phyloP scores from a whole-genome alignment of 35 echinoderm and acorn worm genomes.

The Eucidaris tribuloides region DNA sequence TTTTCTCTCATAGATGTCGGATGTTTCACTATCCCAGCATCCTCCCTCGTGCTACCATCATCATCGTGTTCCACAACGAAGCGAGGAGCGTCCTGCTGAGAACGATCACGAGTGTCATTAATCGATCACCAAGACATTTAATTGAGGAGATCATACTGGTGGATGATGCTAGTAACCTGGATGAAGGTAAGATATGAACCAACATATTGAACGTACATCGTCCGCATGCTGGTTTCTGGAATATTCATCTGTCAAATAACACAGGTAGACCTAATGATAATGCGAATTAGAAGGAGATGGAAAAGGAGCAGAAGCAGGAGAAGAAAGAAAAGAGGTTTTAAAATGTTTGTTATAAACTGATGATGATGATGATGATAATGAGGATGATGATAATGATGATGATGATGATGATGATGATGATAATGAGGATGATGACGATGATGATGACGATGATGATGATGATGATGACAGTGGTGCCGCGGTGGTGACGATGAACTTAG shows the following conservation, averaged over 20 bases:
- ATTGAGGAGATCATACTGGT: conserved; percentile 57
- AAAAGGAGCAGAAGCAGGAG: neutral
- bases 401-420: too few species aligned
- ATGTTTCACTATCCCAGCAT: conserved; percentile 9
- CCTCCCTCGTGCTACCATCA: conserved; percentile 47
- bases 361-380: too few species aligned
- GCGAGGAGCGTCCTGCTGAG: conserved; percentile 46
- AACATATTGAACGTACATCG: too few species aligned
- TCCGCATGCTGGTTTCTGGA: too few species aligned
- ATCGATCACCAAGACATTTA: conserved; percentile 32
- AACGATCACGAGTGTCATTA: conserved; percentile 52
- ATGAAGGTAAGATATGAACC: neutral
- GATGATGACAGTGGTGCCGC: too few species aligned
- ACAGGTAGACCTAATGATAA: neutral
- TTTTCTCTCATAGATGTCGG: too few species aligned
- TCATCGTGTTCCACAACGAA: conserved; percentile 52
- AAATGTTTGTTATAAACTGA: neutral
- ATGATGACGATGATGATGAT: too few species aligned
- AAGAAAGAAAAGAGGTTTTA: neutral
- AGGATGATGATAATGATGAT: too few species aligned
- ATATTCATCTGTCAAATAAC: neutral
- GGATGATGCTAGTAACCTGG: conserved; percentile 51
- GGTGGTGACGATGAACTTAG: too few species aligned
- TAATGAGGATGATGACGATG: too few species aligned
- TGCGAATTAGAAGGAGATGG: neutral